A percentile compares a stretch with the other conserved stretches of the same genome.
Evolutionary conservation across 1,140 invertebrate genomes (phyloP).

Genomic region (Oscheius sp.): DNA sequence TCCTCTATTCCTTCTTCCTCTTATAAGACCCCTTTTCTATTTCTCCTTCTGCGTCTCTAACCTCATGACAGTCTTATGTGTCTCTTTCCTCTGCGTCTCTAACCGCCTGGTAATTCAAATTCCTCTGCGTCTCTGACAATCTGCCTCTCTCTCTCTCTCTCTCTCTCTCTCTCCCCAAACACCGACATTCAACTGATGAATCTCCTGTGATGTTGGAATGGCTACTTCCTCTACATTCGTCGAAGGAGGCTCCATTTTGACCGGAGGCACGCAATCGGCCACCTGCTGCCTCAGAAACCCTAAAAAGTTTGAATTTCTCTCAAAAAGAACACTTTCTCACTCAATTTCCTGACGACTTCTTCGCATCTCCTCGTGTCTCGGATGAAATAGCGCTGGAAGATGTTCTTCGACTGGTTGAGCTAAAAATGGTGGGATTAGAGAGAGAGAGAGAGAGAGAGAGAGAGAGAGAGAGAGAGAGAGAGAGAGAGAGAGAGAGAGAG

Average conservation of each 20-base stretch:
- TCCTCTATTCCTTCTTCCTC: no score
- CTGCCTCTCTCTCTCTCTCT: no score
- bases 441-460: no score
- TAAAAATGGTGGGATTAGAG: conserved; percentile 29
- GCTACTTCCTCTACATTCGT: conserved; percentile 43
- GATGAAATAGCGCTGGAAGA: conserved; percentile 86
- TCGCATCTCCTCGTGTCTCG: conserved; percentile 82
- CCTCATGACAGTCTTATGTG: no score
- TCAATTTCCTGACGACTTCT: conserved; percentile 83
- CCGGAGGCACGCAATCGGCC: conserved; percentile 44
- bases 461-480: no score
- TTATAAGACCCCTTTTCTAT: no score
- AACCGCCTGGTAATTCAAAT: no score
- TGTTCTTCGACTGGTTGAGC: conserved; percentile 75
- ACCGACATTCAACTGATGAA: conserved; percentile 54
- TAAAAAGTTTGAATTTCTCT: conserved; percentile 24
- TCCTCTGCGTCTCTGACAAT: background rate
- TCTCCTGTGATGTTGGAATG: conserved; percentile 54
- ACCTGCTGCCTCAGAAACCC: conserved; percentile 60
- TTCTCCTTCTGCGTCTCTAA: no score
- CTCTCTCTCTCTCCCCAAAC: no score
- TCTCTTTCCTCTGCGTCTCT: no score
- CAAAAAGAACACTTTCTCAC: conserved; percentile 41
- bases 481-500: no score
- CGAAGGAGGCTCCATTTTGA: conserved; percentile 49